phyloP scores from a whole-genome alignment of 2,888 invertebrate genomes.

The Idaea biselata region DNA sequence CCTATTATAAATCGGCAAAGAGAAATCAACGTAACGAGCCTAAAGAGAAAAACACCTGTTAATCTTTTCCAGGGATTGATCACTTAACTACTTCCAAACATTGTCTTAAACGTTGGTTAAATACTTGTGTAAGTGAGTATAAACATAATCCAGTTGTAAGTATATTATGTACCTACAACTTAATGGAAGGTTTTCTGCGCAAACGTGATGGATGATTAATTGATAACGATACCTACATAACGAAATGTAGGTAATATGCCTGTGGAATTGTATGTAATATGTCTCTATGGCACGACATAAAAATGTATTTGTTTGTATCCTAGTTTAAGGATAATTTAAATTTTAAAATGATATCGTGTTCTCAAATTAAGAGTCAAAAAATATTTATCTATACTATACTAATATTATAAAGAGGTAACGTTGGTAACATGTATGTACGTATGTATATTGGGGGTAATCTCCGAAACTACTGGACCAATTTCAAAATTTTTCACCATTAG shows the following conservation, averaged over 20 bases:
- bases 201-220: neutral
- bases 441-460: no score
- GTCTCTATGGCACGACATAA: neutral
- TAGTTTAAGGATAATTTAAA: no score
- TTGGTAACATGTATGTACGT: no score
- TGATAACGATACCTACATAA: neutral
- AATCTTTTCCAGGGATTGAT: neutral
- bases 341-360: no score
- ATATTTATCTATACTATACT: no score
- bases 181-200: neutral
- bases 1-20: neutral
- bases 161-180: neutral
- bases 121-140: neutral
- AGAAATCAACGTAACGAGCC: neutral
- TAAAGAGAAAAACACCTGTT: neutral
- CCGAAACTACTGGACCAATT: no score
- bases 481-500: no score
- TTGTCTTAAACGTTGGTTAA: neutral
- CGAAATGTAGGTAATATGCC: neutral
- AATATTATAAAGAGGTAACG: no score
- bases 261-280: neutral
- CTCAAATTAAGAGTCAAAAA: no score
- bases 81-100: neutral
- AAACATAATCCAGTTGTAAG: neutral
- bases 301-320: neutral